Percentiles rank a stretch among this genome's conserved stretches.
These are phyloP conservation scores for Nomada fucata DNA, from an alignment of 2,888 invertebrate genomes.

Conservation along the genomic window DNA sequence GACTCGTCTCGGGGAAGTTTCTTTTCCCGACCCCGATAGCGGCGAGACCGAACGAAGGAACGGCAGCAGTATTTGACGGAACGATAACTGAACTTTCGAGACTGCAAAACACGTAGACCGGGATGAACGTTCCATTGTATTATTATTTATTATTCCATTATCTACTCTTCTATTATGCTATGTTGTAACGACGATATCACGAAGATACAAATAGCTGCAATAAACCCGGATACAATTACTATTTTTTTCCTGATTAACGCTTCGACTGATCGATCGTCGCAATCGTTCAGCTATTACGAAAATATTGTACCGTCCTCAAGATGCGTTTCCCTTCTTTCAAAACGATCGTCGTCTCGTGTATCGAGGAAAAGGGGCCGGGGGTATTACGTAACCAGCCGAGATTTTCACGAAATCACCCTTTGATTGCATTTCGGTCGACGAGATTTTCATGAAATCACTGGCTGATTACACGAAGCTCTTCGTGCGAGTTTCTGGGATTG, in stretches of 20 bases:
- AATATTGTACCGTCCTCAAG: neutral
- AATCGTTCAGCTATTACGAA: no score
- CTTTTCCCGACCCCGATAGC: slow-evolving; percentile 10
- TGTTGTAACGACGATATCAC: no score
- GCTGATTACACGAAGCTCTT: slow-evolving; percentile 63
- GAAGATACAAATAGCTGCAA: no score
- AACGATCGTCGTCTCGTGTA: slow-evolving; percentile 24
- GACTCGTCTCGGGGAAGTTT: slow-evolving; percentile 57
- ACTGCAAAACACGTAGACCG: neutral
- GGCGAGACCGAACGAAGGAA: slow-evolving; percentile 28
- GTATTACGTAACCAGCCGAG: slow-evolving; percentile 26
- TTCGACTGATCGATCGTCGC: no score
- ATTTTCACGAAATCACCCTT: slow-evolving; percentile 46
- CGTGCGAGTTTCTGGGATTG: slow-evolving; percentile 61
- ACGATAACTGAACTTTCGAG: slow-evolving; percentile 9
- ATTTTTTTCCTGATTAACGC: no score
- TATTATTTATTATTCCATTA: no score
- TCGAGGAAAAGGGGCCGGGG: slow-evolving; percentile 6
- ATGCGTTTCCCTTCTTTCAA: no score
- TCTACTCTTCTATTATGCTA: no score
- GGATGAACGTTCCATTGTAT: neutral
- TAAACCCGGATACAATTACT: no score
- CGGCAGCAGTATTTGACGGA: neutral
- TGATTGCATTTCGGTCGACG: slow-evolving; percentile 54
- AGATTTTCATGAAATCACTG: slow-evolving; percentile 70